phyloP scores from a whole-genome alignment of 2,797 vertebrate genomes.

The Pristis pectinata region DNA sequence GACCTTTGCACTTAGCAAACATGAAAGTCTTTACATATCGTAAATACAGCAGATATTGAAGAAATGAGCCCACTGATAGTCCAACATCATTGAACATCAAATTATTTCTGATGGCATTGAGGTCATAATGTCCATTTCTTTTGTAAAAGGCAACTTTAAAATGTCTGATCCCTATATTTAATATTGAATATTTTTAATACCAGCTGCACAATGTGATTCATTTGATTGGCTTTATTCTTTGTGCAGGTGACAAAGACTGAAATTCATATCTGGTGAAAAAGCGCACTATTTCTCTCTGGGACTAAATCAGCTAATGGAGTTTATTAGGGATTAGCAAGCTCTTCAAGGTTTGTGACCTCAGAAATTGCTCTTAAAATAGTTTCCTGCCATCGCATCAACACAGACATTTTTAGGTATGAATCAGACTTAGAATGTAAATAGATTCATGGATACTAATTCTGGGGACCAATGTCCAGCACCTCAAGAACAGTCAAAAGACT shows the following conservation, averaged over 20 bases:
- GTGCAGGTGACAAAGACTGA: background rate
- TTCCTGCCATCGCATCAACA: background rate
- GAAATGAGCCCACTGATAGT: background rate
- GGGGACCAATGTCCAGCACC: background rate
- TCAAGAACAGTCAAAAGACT: background rate
- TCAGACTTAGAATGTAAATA: background rate
- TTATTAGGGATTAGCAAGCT: background rate
- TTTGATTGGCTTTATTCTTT: background rate
- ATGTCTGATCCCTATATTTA: background rate
- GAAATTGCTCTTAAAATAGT: conserved; percentile 26
- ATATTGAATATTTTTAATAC: background rate
- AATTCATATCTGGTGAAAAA: background rate
- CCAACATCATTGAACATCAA: background rate
- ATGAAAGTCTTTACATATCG: background rate
- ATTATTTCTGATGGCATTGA: background rate
- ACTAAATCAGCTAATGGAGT: background rate
- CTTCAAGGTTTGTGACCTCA: background rate
- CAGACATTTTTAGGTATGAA: background rate
- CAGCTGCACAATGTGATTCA: background rate
- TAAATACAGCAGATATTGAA: background rate
- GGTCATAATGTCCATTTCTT: background rate
- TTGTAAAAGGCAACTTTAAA: background rate
- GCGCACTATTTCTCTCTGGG: background rate
- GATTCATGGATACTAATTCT: background rate
- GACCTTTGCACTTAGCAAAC: background rate